A percentile compares a stretch with the other conserved stretches of the same genome.
Evolutionary conservation across 2,888 invertebrate genomes (phyloP).

Genomic region (Brachyopa scutellaris): DNA sequence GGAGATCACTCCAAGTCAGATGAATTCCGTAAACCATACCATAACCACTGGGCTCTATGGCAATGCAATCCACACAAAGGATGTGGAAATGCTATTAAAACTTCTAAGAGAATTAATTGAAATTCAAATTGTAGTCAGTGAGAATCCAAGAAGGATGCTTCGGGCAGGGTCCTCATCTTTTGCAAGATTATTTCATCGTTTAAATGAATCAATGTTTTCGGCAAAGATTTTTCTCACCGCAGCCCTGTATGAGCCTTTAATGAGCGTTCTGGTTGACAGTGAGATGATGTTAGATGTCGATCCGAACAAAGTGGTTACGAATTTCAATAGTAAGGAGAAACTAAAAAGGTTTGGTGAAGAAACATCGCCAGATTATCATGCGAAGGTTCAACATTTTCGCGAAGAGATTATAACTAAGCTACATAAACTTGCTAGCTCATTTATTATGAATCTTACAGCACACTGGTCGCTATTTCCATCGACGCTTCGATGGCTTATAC

Average conservation of each 20-base stretch:
- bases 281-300: slow-evolving; percentile 96
- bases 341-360: slow-evolving; percentile 90
- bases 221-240: slow-evolving; percentile 96
- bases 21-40: slow-evolving; percentile 79
- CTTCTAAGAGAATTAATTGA: slow-evolving; percentile 87
- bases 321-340: slow-evolving; percentile 77
- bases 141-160: slow-evolving; percentile 89
- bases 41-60: slow-evolving; percentile 87
- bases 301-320: slow-evolving; percentile 88
- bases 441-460: slow-evolving; percentile 91
- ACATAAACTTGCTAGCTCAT: slow-evolving; percentile 89
- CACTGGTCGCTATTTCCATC: slow-evolving; percentile 96
- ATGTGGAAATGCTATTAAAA: slow-evolving; percentile 86
- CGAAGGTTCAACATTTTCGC: slow-evolving; percentile 90
- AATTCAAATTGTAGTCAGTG: slow-evolving; percentile 87
- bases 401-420: slow-evolving; percentile 90
- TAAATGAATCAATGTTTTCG: slow-evolving; percentile 94
- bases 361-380: slow-evolving; percentile 87
- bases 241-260: slow-evolving; percentile 94
- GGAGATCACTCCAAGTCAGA: slow-evolving; percentile 78
- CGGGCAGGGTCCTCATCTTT: slow-evolving; percentile 94
- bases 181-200: slow-evolving; percentile 91
- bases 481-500: slow-evolving; percentile 93
- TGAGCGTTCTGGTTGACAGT: slow-evolving; percentile 94
- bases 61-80: slow-evolving; percentile 89